phyloP scores from a whole-genome alignment of 2,888 invertebrate genomes.

The Sarcophaga rosellei region DNA sequence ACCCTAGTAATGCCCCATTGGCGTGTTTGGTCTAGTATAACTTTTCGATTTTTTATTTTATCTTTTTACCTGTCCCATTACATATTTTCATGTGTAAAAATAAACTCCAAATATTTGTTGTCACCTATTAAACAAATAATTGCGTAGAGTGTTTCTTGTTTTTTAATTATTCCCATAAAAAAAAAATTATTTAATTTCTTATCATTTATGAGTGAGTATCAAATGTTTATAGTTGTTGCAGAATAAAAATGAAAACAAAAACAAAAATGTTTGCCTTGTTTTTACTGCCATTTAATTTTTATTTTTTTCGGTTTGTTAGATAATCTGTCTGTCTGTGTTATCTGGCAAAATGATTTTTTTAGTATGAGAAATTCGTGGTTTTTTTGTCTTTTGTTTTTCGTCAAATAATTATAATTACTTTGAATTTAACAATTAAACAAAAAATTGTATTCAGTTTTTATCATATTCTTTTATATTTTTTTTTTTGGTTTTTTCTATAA shows the following conservation, averaged over 20 bases:
- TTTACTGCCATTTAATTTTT: neutral
- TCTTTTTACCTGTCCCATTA: too few species aligned
- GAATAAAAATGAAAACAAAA: neutral
- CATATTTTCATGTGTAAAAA: too few species aligned
- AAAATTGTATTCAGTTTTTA: too few species aligned
- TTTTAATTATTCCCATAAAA: neutral
- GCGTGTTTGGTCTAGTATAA: too few species aligned
- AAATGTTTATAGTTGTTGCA: conserved; percentile 2
- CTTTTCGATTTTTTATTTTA: too few species aligned
- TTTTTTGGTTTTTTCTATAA: neutral
- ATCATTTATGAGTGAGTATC: neutral
- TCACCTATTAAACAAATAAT: too few species aligned
- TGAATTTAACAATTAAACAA: neutral
- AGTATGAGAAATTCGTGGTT: neutral
- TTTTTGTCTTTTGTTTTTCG: neutral
- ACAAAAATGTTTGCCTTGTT: neutral
- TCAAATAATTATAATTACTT: conserved; percentile 30
- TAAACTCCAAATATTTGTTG: too few species aligned
- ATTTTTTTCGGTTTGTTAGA: neutral
- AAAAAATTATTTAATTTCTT: conserved; percentile 13
- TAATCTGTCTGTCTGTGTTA: conserved; percentile 37
- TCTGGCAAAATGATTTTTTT: conserved; percentile 30
- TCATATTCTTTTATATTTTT: neutral
- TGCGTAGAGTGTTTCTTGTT: neutral
- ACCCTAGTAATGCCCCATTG: too few species aligned